Evolutionary conservation across 2,113 vertebrate genomes (phyloP), one percentile per base, ranked within the genome.

Genomic region (Arothron firmamentum): DNA sequence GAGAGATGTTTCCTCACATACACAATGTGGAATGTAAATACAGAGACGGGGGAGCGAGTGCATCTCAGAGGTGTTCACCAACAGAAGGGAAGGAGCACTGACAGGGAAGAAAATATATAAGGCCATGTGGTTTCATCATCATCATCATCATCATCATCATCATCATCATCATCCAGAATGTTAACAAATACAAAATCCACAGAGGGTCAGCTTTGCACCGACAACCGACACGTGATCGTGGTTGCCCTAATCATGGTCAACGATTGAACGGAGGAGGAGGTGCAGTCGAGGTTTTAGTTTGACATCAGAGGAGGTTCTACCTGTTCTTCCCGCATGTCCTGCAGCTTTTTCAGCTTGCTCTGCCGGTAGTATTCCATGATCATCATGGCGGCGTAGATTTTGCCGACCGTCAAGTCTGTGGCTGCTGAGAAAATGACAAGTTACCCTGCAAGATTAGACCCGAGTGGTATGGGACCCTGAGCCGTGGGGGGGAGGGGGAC

Each of bases 311-410:
- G 34, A 38, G 1, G 9, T 38, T 38, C 34, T 90, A 96, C 95
- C 95, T 98, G 94, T 65, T 96, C 94, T 59, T 97, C 95, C 0
- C 91, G 88, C 46, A 94, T 90, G 59, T 93, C 94, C 87, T 96
- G 94, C 0, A 94, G 92, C 69, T 94, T 91, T 79, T 97, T 97
- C 81, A 93, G 93, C 76, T 97, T 98, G 92, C 94, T 98, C 84
- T 97, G 96, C 34, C 94, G 88, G 83, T 98, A 98, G 68, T 97
- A 98, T 65, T 98, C 95, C 94, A 97, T 97, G 85, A 98, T 98
- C 95, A 98, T 97, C 96, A 98, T 98, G 62, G 96, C 96, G 0
- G 96, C 96, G 8, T 98, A 98, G 88, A 98, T 97, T 90, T 98
- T 97, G 15, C 91, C 93, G 47, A 91, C 92, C 14, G 92, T 98